Evolutionary conservation across 2,797 vertebrate species (phyloP).

Genomic region (Liasis olivaceus): DNA sequence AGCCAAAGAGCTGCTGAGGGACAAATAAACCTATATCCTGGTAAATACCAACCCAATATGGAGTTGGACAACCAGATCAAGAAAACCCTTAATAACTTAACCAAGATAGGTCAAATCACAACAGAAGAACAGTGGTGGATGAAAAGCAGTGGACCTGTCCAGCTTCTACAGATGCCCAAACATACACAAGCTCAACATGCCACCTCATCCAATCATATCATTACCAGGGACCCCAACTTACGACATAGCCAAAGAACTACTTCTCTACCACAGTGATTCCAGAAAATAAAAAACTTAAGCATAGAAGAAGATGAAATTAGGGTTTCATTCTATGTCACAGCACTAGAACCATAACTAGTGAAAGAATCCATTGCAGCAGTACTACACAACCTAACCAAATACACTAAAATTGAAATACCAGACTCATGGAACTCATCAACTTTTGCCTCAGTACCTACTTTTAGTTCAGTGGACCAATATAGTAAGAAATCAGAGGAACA

Average conservation of each 20-base stretch:
- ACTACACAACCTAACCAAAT: background rate
- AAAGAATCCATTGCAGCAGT: background rate
- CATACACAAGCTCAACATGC: background rate
- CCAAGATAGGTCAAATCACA: background rate
- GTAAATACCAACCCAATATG: too few relatives aligned
- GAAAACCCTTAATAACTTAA: too few relatives aligned
- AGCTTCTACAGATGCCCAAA: background rate
- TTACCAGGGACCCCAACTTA: background rate
- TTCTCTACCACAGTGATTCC: background rate
- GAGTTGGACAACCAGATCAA: too few relatives aligned
- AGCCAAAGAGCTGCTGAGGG: too few relatives aligned
- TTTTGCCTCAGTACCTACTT: background rate
- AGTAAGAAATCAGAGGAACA: background rate
- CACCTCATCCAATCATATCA: background rate
- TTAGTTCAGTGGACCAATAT: background rate
- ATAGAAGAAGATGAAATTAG: background rate
- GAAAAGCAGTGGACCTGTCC: background rate
- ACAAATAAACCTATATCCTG: too few relatives aligned
- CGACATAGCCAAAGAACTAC: background rate
- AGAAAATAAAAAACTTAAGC: background rate
- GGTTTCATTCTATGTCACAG: background rate
- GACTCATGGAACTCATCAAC: background rate
- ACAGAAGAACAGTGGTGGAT: background rate
- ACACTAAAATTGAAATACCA: background rate
- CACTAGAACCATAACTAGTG: background rate